phyloP scores from a whole-genome alignment of 2,113 vertebrate species.

The Pollachius pollachius region DNA sequence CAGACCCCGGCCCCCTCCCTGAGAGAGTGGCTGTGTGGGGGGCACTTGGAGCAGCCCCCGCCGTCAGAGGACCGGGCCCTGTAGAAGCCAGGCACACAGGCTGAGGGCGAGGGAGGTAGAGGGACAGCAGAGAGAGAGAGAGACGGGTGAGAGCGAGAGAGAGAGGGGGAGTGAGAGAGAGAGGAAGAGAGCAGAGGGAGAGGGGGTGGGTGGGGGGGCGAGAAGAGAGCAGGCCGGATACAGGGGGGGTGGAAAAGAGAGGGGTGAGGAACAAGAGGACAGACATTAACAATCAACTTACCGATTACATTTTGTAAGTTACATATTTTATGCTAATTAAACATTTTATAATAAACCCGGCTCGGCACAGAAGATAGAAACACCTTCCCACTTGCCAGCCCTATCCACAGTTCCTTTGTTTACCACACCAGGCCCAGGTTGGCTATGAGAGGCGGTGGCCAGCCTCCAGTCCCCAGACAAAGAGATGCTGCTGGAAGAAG shows the following conservation, averaged over 20 bases:
- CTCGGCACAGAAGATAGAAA: too few species aligned
- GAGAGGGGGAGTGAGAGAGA: too few species aligned
- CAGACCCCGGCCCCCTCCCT: conserved; percentile 54
- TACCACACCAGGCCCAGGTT: too few species aligned
- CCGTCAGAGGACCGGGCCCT: conserved; percentile 54
- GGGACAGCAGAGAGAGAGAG: background rate
- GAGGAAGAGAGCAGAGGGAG: too few species aligned
- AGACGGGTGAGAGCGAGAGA: too few species aligned
- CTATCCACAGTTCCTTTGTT: too few species aligned
- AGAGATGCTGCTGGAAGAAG: background rate
- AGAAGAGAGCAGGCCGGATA: background rate
- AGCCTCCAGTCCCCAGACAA: too few species aligned
- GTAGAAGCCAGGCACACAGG: conserved; percentile 62
- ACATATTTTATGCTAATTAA: too few species aligned
- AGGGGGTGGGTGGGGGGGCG: too few species aligned
- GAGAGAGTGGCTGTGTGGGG: conserved; percentile 62
- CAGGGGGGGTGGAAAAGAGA: conserved; percentile 9
- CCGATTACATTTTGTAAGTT: conserved; percentile 43
- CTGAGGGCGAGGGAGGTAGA: conserved; percentile 32
- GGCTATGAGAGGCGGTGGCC: too few species aligned
- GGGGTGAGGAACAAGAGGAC: conserved; percentile 21
- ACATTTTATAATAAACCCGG: too few species aligned
- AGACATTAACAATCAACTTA: conserved; percentile 36
- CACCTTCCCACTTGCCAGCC: too few species aligned
- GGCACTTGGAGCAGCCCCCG: conserved; percentile 58